Base-by-base conservation (phyloP, 2,797 vertebrate genomes). In the Periophthalmus magnuspinnatus region DNA sequence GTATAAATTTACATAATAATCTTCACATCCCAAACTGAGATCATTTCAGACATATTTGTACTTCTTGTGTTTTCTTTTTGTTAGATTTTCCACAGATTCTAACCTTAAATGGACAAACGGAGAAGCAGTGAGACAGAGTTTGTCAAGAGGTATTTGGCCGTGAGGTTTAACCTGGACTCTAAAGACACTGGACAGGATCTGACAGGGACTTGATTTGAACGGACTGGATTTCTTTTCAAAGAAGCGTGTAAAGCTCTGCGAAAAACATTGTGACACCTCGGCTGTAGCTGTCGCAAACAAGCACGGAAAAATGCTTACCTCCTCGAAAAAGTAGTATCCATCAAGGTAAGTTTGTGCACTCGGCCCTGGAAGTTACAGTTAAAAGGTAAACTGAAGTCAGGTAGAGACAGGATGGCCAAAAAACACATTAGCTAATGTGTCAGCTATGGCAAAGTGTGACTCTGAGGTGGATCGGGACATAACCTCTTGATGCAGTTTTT, bases 371-470 rank as follows among this genome's bases (percentile, higher is more conserved):
- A 22, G 34, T 62, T 9, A 21, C 14, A 5, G 22, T 64, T 22
- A 32, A 14, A 47, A 22, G 16, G 16, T 28, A 17, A 8, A 16
- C 13, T 17, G 41, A 48, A 22, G 33, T n/a, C 33, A 13, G 34
- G 28, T 19, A 21, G 6, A 7, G 14, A 14, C n/a, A 22, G 21
- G 60, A 19, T 64, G 10, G 62, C 62, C 62, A 64, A 64, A 64
- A 64, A 64, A 32, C 62, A 32, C 62, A 64, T 64, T 64, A 64
- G 41, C 41, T 32, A 64, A 64, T 19, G 22, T 64, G 36, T 45
- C 61, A 63, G 13, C 21, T 1, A 13, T 10, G 17, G 6, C 11
- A 24, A 8, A 28, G 21, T 63, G 19, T 63, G 38, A 63, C 47
- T 47, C 41, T 14, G 38, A 47, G 63, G 47, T 45, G 21, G 38